Evolutionary conservation across 2,113 vertebrate genomes (phyloP).

Genomic region (Pogona vitticeps): DNA sequence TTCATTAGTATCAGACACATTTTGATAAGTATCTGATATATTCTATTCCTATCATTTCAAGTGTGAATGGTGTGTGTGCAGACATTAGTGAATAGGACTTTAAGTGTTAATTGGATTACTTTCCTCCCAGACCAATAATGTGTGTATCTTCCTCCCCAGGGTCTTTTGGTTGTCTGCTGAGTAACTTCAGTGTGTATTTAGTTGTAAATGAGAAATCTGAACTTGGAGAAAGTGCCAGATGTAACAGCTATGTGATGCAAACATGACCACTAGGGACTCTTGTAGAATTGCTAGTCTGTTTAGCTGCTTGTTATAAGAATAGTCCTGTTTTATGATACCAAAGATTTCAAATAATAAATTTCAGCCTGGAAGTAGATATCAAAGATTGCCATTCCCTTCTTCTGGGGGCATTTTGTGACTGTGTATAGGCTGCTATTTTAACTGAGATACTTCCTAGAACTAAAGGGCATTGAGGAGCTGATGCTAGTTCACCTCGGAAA

Average conservation of each 20-base stretch:
- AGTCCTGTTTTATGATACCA: background rate
- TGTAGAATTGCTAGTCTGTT: background rate
- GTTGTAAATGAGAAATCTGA: constrained; percentile 54
- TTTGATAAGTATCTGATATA: constrained; percentile 26
- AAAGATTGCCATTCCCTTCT: too few species aligned
- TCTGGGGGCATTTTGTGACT: background rate
- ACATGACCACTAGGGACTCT: constrained; percentile 37
- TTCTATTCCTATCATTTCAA: background rate
- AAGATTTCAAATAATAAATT: constrained; percentile 8
- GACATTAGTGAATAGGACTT: constrained; percentile 13
- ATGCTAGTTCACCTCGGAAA: background rate
- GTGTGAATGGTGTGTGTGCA: constrained; percentile 23
- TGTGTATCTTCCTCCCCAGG: constrained; percentile 17
- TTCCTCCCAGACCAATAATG: constrained; percentile 25
- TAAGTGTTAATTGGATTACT: constrained; percentile 61
- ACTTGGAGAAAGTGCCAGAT: constrained; percentile 46
- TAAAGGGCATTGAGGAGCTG: too few species aligned
- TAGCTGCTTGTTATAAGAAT: constrained; percentile 27
- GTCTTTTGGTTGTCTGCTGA: constrained; percentile 37
- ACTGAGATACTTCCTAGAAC: too few species aligned
- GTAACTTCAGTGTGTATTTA: constrained; percentile 56
- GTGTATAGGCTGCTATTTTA: background rate
- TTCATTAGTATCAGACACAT: constrained; percentile 31
- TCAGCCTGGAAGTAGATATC: background rate
- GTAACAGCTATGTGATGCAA: constrained; percentile 47